Percentiles rank a stretch among this genome's conserved stretches.
Conservation (phyloP, 2,888 invertebrate species). For the Morpho deidamia region DNA sequence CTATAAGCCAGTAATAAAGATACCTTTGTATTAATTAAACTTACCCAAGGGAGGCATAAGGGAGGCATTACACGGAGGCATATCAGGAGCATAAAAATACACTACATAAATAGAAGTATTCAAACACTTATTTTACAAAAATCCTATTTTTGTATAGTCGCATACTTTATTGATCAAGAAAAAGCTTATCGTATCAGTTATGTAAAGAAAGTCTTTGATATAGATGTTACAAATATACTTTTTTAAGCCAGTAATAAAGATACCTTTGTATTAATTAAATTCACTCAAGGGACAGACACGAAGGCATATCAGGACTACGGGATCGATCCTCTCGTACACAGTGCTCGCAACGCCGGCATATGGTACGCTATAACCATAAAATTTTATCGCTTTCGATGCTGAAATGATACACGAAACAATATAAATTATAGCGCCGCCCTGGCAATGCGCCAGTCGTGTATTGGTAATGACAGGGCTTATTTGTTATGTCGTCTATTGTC, state of each 20-base stretch:
- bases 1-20: too few species aligned
- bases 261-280: conserved; percentile 20
- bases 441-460: conserved; percentile 56
- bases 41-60: not conserved
- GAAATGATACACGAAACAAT: conserved; percentile 77
- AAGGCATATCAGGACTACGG: conserved; percentile 18
- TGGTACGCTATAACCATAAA: conserved; percentile 64
- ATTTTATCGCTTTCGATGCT: conserved; percentile 73
- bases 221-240: too few species aligned
- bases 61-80: conserved; percentile 12
- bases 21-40: conserved; percentile 19
- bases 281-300: conserved; percentile 14
- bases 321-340: conserved; percentile 17
- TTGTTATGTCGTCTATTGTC: conserved; percentile 51
- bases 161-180: too few species aligned
- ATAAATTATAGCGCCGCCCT: conserved; percentile 66
- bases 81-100: conserved; percentile 20
- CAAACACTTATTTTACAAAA: too few species aligned
- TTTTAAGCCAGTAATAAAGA: too few species aligned
- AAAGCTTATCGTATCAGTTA: too few species aligned
- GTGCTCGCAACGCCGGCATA: conserved; percentile 19
- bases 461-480: conserved; percentile 65
- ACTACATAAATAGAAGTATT: too few species aligned
- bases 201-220: too few species aligned
- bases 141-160: too few species aligned